A percentile compares a stretch with the other conserved stretches of the same genome.
Conservation (phyloP, 2,113 vertebrate genomes). For the Pteruthius melanotis region DNA sequence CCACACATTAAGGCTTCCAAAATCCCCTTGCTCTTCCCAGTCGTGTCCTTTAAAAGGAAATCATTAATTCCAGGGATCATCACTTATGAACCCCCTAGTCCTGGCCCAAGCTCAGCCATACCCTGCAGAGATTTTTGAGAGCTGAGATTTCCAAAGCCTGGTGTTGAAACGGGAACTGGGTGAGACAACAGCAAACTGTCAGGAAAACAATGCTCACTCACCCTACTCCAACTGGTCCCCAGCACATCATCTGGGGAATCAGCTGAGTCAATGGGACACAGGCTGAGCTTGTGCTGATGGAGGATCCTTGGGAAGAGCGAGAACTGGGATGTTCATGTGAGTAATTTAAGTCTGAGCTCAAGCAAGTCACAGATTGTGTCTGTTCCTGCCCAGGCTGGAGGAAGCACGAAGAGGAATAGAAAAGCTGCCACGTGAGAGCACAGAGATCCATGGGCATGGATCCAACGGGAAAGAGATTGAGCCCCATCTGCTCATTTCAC, state of each 20-base stretch:
- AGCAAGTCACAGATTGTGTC: neutral
- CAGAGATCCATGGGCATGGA: neutral
- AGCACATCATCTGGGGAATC: neutral
- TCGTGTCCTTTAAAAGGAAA: neutral
- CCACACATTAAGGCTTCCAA: neutral
- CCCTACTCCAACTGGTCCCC: neutral
- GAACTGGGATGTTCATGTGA: neutral
- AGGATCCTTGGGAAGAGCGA: neutral
- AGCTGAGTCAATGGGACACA: neutral
- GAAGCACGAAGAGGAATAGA: neutral
- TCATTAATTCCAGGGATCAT: neutral
- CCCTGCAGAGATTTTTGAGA: neutral
- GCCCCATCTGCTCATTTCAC: neutral
- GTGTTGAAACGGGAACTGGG: neutral
- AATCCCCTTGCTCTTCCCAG: neutral
- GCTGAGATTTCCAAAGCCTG: neutral
- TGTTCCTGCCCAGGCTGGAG: neutral
- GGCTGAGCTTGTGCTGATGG: neutral
- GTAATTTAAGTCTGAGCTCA: neutral
- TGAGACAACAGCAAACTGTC: neutral
- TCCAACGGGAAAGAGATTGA: neutral
- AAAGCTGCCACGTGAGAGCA: neutral
- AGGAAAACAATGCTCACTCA: neutral
- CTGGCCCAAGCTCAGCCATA: neutral
- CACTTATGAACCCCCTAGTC: accelerated